Evolutionary conservation across 1,140 invertebrate genomes (phyloP), one percentile per base, ranked within the genome.

Genomic region (Carcinoscorpius rotundicauda): DNA sequence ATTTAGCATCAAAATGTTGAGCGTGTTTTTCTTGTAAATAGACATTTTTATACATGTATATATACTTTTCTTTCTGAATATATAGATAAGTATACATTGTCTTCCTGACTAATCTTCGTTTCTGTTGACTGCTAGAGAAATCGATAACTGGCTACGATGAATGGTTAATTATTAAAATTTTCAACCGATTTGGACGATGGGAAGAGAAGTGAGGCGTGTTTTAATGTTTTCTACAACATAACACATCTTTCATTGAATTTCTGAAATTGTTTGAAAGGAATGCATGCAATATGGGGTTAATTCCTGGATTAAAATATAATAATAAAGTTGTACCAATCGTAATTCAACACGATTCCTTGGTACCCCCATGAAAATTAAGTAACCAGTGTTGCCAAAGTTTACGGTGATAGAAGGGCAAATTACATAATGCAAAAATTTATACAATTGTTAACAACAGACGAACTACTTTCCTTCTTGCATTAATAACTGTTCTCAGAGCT

Each of bases 231-330:
- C 53, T 6, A 55, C 53, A 55, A 6, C 6, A 55, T 6, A 55
- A 55, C n/a, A 55, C n/a, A 55, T 55, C 53, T 6, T 6, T n/a
- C 6, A 55, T 55, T 8, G 6, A 55, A 6, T 6, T 8, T 2
- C 78, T 65, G 63, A 81, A 81, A 63, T 78, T 80, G 61, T 86
- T 84, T 2, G 88, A 91, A 58, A 92, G 80, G 73, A 91, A 87
- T 3, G 88, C 88, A 75, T 93, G 92, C 4, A 92, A 80, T 57
- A 92, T 77, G 3, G 89, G 89, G 77, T 92, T 92, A 64, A 91
- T 81, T 52, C 86, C 89, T 8, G 87, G 89, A 80, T 92, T 91
- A 75, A 87, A 84, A 72, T 90, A 93, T 53, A 88, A 85, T 68
- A 90, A 82, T 58, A 92, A 82, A 76, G 87, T 89, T 6, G 88